Base-by-base conservation (phyloP, 92 coral and sea anemone species). In the Paragorgia papillata region DNA sequence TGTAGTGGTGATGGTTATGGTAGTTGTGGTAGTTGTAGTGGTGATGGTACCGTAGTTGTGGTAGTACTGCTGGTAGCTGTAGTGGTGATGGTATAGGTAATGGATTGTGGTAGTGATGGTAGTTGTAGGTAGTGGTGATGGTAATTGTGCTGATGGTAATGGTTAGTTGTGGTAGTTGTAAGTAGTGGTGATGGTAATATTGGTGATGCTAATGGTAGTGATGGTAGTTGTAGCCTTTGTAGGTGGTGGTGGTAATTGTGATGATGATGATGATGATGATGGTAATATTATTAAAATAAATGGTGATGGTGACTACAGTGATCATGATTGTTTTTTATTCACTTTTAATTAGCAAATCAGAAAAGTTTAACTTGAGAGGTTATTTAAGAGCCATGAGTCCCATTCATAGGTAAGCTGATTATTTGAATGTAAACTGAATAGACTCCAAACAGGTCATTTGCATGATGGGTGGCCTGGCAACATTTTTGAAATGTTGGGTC, bases 351-450 rank as follows among this genome's bases (percentile, higher is more conserved):
- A 56, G 55, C 22, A 68, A 80, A 41, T 76, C 26, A 54, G 60
- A 41, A 7, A 60, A 48, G 30, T 15, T 79, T 8, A 87, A 79
- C 70, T 62, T 90, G 20, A 43, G 66, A 44, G 97, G 97, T 19
- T 58, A 76, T 46, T 61, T 90, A 34, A 85, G 62, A 54, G 80
- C 90, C 9, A 30, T 90, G 34, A 85, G 97, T 57, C 89, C 92
- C 79, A 71, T 86, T 44, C 90, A 90, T 76, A 76, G 86, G 97
- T 85, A 85, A 82, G 66, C 32, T 10, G 22, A 34, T 20, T 17
- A 58, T 2, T 22, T 62, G 6, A 37, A 37, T 37, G 10, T 37
- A 37, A 4, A n/a, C n/a, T n/a, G n/a, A n/a, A n/a, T n/a, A n/a
- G n/a, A n/a, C n/a, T n/a, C n/a, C n/a, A n/a, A n/a, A n/a, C n/a